Conservation (phyloP, 2,888 invertebrate genomes). For the Chydorus sphaericus region DNA sequence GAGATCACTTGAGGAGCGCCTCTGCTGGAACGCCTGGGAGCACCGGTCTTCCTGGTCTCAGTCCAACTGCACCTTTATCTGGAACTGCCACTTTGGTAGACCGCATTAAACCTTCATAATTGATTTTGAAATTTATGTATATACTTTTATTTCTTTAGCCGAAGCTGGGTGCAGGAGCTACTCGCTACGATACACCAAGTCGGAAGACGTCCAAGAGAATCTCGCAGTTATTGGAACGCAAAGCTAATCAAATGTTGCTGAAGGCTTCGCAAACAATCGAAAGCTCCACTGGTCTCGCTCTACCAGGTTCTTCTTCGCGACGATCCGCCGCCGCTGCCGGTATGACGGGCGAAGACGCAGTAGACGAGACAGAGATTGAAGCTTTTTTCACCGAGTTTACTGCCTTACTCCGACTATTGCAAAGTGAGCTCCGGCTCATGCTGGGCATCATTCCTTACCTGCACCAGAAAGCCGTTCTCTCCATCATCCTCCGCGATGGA, state of each 20-base stretch:
- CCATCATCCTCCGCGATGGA: slow-evolving; percentile 65
- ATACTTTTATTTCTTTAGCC: neutral
- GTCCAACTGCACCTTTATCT: neutral
- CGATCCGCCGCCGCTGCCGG: slow-evolving; percentile 2
- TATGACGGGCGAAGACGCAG: slow-evolving; percentile 37
- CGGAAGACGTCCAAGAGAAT: slow-evolving; percentile 64
- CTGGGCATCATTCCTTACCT: slow-evolving; percentile 67
- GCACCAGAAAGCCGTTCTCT: slow-evolving; percentile 67
- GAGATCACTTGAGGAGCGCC: slow-evolving; percentile 62
- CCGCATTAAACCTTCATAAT: neutral
- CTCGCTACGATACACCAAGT: slow-evolving; percentile 45
- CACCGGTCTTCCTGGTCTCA: slow-evolving; percentile 5
- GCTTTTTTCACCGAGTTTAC: slow-evolving; percentile 67
- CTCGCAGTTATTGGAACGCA: slow-evolving; percentile 65
- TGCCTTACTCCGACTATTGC: slow-evolving; percentile 68
- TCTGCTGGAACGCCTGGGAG: slow-evolving; percentile 35
- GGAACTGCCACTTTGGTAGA: slow-evolving; percentile 5
- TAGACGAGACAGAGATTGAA: slow-evolving; percentile 67
- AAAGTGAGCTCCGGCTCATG: slow-evolving; percentile 70
- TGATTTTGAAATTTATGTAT: neutral
- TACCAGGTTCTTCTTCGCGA: slow-evolving; percentile 43
- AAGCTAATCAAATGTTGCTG: slow-evolving; percentile 67
- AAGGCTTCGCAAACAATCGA: slow-evolving; percentile 70
- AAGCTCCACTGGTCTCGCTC: slow-evolving; percentile 65
- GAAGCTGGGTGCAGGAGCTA: neutral